Base-by-base conservation (phyloP, 2,113 vertebrate species). In the Peromyscus maniculatus region DNA sequence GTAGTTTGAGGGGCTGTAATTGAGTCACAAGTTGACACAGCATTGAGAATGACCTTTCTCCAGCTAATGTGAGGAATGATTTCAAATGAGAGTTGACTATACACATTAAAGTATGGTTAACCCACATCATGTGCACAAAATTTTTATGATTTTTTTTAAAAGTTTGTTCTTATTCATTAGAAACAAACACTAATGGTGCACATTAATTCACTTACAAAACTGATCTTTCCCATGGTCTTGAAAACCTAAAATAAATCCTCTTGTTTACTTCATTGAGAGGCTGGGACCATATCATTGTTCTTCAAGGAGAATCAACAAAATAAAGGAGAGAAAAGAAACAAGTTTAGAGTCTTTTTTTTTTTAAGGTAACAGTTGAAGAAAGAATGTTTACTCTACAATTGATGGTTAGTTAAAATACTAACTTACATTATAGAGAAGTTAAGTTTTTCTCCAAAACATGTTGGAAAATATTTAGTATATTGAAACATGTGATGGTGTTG, bases 231-330 rank as follows among this genome's bases (percentile, higher is more conserved):
- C 43, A 77, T 2, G 64, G 55, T 88, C 90, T 33, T 95, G 84
- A 97, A 96, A 88, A 94, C 57, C 57, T 79, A 88, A 95, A 49
- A 33, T 83, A 82, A 10, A 7, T 66, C 96, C 96, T 96, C 67
- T 75, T 97, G 43, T 93, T 84, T 49, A 91, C 90, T 95, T 95
- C 93, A 79, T 93, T 72, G 59, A 93, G 91, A 93, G n/a, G 9
- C 74, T 92, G 88, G 82, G 43, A 86, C 69, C 13, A 64, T 62
- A 43, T 77, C 33, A 49, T 4, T 78, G 39, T 15, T 71, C 72
- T 72, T 90, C 43, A 93, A 55, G 94, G 10, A 88, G 36, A 97
- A 67, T 93, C 89, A 69, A 71, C 82, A 92, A 52, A 36, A 67
- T 66, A 49, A 91, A 96, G 15, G 55, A 4, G 11, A 87, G 28